phyloP scores from a whole-genome alignment of 1,140 invertebrate species.

The Chymomyza costata region DNA sequence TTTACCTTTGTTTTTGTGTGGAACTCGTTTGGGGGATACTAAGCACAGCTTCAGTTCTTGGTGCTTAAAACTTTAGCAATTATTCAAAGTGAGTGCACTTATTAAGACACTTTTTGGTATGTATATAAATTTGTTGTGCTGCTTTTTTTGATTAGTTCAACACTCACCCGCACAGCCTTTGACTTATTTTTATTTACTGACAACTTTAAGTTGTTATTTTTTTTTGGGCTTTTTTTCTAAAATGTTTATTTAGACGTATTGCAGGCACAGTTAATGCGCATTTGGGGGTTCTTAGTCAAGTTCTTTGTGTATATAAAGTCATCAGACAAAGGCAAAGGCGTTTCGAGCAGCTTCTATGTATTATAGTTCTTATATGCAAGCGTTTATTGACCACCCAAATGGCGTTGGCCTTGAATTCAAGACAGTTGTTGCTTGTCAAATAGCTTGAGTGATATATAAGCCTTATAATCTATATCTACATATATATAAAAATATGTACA shows the following conservation, averaged over 20 bases:
- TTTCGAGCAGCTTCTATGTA: no score
- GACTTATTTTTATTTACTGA: slow-evolving; percentile 23
- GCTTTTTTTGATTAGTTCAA: slow-evolving; percentile 57
- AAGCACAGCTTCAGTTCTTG: no score
- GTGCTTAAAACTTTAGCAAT: slow-evolving; percentile 22
- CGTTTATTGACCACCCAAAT: slow-evolving; percentile 55
- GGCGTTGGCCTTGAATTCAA: slow-evolving; percentile 48
- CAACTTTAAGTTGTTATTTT: slow-evolving; percentile 3
- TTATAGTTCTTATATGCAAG: no score
- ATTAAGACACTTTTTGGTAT: slow-evolving; percentile 47
- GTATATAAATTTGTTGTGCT: slow-evolving; percentile 12
- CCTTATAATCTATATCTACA: slow-evolving; percentile 8
- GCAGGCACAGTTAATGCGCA: slow-evolving; percentile 52
- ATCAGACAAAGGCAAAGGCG: no score
- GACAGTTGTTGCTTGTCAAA: slow-evolving; percentile 41
- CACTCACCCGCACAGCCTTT: slow-evolving; percentile 11
- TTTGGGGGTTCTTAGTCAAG: slow-evolving; percentile 30
- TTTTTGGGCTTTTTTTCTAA: neutral
- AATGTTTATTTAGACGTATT: slow-evolving; percentile 22
- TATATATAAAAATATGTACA: no score
- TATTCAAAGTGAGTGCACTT: slow-evolving; percentile 57
- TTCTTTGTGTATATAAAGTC: slow-evolving; percentile 44
- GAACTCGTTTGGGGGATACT: no score
- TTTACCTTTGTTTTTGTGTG: no score
- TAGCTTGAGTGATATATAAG: neutral